Conservation (phyloP, 2,888 invertebrate genomes). For the Bugula neritina region DNA sequence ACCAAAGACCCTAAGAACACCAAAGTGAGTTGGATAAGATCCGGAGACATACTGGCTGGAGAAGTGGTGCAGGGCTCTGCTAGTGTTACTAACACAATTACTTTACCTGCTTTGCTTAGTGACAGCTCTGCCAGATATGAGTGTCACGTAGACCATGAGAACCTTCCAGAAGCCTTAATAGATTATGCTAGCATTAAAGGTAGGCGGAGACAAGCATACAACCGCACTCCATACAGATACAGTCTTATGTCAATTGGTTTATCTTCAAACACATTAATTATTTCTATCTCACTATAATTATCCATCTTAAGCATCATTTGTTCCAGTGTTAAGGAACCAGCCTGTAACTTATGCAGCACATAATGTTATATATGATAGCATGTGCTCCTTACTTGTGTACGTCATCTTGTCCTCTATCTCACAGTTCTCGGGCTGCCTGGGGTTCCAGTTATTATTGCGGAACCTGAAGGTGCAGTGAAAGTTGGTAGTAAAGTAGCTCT, state of each 20-base stretch:
- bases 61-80: not conserved
- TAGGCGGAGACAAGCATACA: no score
- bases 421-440: not conserved
- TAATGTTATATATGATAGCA: no score
- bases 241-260: no score
- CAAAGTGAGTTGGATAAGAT: not conserved
- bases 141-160: not conserved
- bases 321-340: no score
- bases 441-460: not conserved
- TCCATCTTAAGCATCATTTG: no score
- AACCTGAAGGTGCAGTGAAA: constrained; percentile 5
- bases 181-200: constrained; percentile 9
- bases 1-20: constrained; percentile 14
- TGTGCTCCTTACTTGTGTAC: no score
- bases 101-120: not conserved
- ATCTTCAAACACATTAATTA: no score
- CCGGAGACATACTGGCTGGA: not conserved
- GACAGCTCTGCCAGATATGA: constrained; percentile 11
- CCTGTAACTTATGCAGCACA: no score
- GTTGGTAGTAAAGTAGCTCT: constrained; percentile 15
- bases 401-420: not conserved
- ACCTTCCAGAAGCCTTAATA: constrained; percentile 6
- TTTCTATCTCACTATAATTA: no score
- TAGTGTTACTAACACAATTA: not conserved
- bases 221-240: no score